Evolutionary conservation across 2,888 invertebrate species (phyloP).

Genomic region (Apodemia mormo): DNA sequence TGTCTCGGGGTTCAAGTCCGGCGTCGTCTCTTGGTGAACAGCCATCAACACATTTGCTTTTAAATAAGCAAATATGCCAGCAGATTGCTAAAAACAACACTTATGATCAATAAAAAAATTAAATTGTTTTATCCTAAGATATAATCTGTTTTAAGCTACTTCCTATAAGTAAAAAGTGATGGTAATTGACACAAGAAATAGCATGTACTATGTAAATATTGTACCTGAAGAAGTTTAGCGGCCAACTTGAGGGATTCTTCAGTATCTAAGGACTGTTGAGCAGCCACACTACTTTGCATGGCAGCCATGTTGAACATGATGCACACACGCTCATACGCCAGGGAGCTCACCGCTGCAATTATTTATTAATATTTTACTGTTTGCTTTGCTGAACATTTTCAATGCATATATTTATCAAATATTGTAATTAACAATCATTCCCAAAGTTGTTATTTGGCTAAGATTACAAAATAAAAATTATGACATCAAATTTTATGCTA

Average conservation of each 20-base stretch:
- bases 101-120: too few relatives aligned
- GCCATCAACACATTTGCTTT: constrained; percentile 90
- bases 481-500: too few relatives aligned
- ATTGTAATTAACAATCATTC: too few relatives aligned
- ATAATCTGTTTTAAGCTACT: too few relatives aligned
- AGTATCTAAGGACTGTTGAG: constrained; percentile 90
- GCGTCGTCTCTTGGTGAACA: constrained; percentile 97
- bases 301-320: constrained; percentile 98
- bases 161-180: too few relatives aligned
- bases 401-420: too few relatives aligned
- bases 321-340: constrained; percentile 96
- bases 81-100: constrained; percentile 85
- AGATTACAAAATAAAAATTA: too few relatives aligned
- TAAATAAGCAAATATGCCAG: constrained; percentile 93
- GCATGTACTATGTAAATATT: not conserved
- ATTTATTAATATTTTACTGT: constrained; percentile 13
- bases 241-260: constrained; percentile 97
- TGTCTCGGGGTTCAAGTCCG: constrained; percentile 96
- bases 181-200: too few relatives aligned
- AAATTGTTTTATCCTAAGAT: too few relatives aligned
- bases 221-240: constrained; percentile 93
- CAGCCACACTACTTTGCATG: constrained; percentile 93
- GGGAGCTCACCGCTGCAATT: constrained; percentile 89
- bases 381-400: not conserved
- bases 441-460: too few relatives aligned